Evolutionary conservation across 2,888 invertebrate species (phyloP), one percentile per base, ranked within the genome.

Genomic region (Scaeva pyrastri): DNA sequence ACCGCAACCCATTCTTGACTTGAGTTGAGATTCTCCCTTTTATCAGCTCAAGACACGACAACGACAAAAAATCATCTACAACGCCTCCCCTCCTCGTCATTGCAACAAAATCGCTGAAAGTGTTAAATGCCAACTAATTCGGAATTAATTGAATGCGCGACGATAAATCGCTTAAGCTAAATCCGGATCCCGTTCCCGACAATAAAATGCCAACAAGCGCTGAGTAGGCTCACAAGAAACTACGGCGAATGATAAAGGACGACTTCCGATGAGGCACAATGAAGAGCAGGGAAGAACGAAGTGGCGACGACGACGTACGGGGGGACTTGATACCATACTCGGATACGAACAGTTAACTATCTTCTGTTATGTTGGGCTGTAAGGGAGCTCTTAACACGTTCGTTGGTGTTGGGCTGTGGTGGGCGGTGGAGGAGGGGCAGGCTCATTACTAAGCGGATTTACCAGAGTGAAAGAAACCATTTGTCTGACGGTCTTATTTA

Each of bases 141-240:
- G 77, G 82, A 82, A 82, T 78, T 86, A 86, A 86, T 82, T 86
- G 86, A 86, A 81, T 77, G 86, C 77, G 73, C 86, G 77, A 74
- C 86, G 56, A 73, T 86, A 75, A 86, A 81, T 86, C 73, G 85
- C 73, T 81, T 81, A 85, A 78, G 73, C 82, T 36, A 48, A 86
- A 86, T 86, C 86, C 82, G 78, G 86, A 86, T 82, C 52, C 39
- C 14, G 86, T 82, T 82, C 52, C 39, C 14, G 64, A 50, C 77
- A 86, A 82, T 78, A 86, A 82, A 84, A 68, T 56, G 41, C 78
- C 73, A 43, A 62, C 70, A 72, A 66, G 52, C 71, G 73, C 73
- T 73, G 66, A 68, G 50, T 72, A 75, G 66, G 76, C 66, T 71
- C 70, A 55, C 68, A 68, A 68, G 52, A 68, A 55, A 43, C 58